Evolutionary conservation across 2,888 invertebrate genomes (phyloP).

Genomic region (Desoria tigrina): DNA sequence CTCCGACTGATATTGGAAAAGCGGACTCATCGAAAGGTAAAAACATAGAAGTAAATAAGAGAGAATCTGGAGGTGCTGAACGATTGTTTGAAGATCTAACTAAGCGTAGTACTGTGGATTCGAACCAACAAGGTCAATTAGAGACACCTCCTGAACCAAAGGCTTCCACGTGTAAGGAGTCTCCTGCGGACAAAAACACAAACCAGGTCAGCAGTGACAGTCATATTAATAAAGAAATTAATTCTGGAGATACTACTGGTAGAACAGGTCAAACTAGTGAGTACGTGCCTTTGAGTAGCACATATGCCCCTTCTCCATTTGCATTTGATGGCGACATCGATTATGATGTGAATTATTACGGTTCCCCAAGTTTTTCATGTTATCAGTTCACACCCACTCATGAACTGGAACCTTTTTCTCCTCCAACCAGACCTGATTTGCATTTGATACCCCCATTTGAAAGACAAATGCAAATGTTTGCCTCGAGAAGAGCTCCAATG

Average conservation of each 20-base stretch:
- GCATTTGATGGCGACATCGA: slow-evolving; percentile 38
- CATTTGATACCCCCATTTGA: slow-evolving; percentile 44
- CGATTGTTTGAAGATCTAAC: too few species aligned
- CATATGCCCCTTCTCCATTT: slow-evolving; percentile 44
- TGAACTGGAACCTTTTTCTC: slow-evolving; percentile 50
- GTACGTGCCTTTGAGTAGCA: slow-evolving; percentile 47
- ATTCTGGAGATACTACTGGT: too few species aligned
- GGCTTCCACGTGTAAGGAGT: too few species aligned
- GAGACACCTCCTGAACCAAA: too few species aligned
- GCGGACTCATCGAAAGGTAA: not conserved
- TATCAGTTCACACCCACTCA: slow-evolving; percentile 40
- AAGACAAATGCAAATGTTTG: slow-evolving; percentile 36
- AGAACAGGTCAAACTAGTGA: slow-evolving; percentile 34
- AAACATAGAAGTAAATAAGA: too few species aligned
- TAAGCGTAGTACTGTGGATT: too few species aligned
- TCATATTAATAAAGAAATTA: too few species aligned
- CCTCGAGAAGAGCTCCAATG: slow-evolving; percentile 27
- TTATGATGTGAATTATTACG: slow-evolving; percentile 44
- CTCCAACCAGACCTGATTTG: slow-evolving; percentile 47
- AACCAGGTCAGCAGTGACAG: too few species aligned
- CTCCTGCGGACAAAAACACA: too few species aligned
- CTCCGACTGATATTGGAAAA: not conserved
- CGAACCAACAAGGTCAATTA: too few species aligned
- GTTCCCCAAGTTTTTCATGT: slow-evolving; percentile 46
- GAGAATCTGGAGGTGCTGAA: too few species aligned